Base-by-base conservation (phyloP, 2,888 invertebrate genomes). In the Acanthosoma haemorrhoidale region DNA sequence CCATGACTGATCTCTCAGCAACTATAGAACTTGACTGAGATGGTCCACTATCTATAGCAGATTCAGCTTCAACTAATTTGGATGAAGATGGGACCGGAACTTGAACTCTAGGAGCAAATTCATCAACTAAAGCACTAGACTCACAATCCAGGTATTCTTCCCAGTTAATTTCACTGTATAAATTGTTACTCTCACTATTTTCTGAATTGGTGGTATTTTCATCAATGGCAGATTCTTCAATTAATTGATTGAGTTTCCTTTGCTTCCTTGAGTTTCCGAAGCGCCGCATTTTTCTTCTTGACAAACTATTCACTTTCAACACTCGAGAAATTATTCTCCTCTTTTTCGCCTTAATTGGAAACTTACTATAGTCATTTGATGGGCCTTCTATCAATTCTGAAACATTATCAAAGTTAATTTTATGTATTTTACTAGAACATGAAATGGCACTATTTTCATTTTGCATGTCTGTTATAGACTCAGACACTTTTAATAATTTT, bases 181-280 rank as follows among this genome's bases (percentile, higher is more conserved):
- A 32, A n/a, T 34, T 36, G 64, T 71, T 72, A 11, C 60, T 58
- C 15, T 73, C 73, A 70, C 71, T 72, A 21, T 59, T 64, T 39
- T 73, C 73, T 9, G 73, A 73, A 60, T 72, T 73, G 4, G 72
- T 72, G 6, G 73, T 72, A 43, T 72, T 73, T 4, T 72, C 73
- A 16, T 73, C 73, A 25, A 34, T 69, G 11, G 57, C 18, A 25
- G 67, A 51, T 11, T 67, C 67, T 51, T 67, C 31, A 34, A 57
- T 67, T 16, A 67, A 32, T 18, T 57, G 67, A 16, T 43, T 51
- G 11, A 67, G 32, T 67, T 67, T 67, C 25, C 36, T 31, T 34
- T 67, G 67, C n/a, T 21, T 57, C 34, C 57, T 67, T 31, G 39
- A 16, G 32, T 34, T 51, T 8, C 67, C 67, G 8, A 32, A 67